A percentile compares a stretch with the other conserved stretches of the same genome.
Conservation (phyloP, 2,113 vertebrate genomes). For the Notiomystis cincta region DNA sequence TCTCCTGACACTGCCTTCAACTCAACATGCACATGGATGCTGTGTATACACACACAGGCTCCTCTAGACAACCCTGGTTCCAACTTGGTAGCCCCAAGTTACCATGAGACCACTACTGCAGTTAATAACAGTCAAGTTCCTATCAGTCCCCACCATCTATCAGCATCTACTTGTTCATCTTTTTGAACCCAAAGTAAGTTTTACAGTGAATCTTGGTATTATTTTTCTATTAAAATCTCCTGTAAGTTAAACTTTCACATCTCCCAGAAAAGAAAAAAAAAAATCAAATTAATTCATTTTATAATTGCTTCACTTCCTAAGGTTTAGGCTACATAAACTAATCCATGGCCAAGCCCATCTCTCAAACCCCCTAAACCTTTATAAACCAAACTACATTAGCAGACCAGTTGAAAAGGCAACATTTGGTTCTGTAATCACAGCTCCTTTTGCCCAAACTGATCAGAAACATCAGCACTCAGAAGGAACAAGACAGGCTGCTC, state of each 20-base stretch:
- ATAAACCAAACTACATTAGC: background rate
- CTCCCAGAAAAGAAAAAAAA: background rate
- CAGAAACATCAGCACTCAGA: background rate
- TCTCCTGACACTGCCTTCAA: background rate
- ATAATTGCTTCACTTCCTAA: background rate
- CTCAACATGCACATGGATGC: rapidly evolving
- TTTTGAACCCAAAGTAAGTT: background rate
- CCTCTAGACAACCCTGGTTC: background rate
- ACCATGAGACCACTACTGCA: background rate
- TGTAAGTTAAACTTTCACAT: background rate
- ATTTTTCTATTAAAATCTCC: background rate
- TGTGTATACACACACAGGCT: background rate
- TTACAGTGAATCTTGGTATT: background rate
- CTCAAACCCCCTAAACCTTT: background rate
- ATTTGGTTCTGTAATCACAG: background rate
- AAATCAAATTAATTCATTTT: background rate
- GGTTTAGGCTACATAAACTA: background rate
- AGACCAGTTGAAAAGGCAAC: background rate
- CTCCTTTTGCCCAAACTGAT: background rate
- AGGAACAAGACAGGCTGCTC: background rate
- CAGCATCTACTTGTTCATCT: background rate
- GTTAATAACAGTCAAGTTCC: background rate
- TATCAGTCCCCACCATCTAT: background rate
- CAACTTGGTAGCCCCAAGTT: background rate
- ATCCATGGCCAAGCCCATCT: background rate